Base-by-base conservation (phyloP, 2,888 invertebrate species). In the Drosophila kokeensis region DNA sequence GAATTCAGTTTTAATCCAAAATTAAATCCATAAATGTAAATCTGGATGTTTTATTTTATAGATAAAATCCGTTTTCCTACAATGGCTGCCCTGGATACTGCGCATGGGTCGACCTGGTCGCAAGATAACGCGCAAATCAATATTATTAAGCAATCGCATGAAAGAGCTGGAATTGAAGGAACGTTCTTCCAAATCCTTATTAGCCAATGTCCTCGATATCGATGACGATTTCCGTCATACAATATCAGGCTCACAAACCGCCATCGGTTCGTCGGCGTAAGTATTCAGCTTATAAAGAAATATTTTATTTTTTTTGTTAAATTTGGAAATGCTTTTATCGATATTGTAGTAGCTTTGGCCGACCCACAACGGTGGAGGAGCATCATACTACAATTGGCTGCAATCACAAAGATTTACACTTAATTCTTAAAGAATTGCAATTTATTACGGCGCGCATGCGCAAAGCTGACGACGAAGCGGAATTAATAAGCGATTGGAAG, bases 61-160 rank as follows among this genome's bases (percentile, higher is more conserved):
- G 99, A 97, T 99, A 92, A 97, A 98, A 94, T 96, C 96, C 89
- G 96, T 99, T 91, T 97, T 99, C 94, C 96, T 99, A 85, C 98
- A 98, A 95, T 99, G 99, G 98, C 95, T 99, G 92, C 99, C 99
- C 73, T 98, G 98, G 97, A 95, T 98, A 79, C 94, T 99, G 91
- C 95, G 99, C 73, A 99, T 99, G 99, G 96, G 96, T 91, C 96
- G 99, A 91, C 99, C 99, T 50, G 98, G 98, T 61, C 98, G 97
- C 94, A 98, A 98, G 94, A 97, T 98, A 91, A 97, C 98, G 69
- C 95, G 97, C 87, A 98, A 98, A 94, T 97, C 97, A 73, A 96
- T 98, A 91, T 95, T 97, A 94, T 96, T 97, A 96, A 96, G 96
- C 92, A 97, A 97, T 92, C 95, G 97, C 90, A 97, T 98, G 97